phyloP scores from a whole-genome alignment of 2,888 invertebrate species.

The Orchestes rusci region DNA sequence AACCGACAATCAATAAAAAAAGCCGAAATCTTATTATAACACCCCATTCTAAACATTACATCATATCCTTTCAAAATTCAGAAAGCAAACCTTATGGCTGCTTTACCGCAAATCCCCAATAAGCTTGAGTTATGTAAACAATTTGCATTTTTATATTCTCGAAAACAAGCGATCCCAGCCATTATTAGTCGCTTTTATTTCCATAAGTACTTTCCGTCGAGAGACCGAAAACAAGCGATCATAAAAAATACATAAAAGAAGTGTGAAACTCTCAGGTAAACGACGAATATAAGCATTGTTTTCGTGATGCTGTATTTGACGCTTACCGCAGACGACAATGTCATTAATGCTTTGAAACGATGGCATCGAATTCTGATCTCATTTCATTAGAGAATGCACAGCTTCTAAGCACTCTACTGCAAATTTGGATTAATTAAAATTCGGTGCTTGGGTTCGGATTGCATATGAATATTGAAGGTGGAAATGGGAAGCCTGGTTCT shows the following conservation, averaged over 20 bases:
- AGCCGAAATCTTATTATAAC: no score
- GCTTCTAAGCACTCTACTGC: not conserved
- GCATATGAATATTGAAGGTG: not conserved
- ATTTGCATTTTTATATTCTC: constrained; percentile 23
- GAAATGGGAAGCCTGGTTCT: not conserved
- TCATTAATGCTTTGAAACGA: no score
- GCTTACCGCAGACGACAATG: no score
- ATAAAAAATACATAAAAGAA: constrained; percentile 12
- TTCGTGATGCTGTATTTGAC: no score
- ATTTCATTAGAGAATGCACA: not conserved
- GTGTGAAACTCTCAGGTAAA: constrained; percentile 14
- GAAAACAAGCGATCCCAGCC: constrained; percentile 15
- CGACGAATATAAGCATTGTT: no score
- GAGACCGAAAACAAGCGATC: constrained; percentile 14
- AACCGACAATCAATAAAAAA: no score
- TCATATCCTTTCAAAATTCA: no score
- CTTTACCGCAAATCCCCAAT: constrained; percentile 16
- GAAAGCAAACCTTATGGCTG: constrained; percentile 9
- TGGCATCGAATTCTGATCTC: not conserved
- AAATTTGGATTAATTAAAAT: not conserved
- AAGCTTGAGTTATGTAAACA: constrained; percentile 18
- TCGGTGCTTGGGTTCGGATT: not conserved
- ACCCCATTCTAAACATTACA: no score
- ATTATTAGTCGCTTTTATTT: constrained; percentile 20
- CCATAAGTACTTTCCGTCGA: constrained; percentile 15